Evolutionary conservation across 2,888 invertebrate genomes (phyloP), one percentile per base, ranked within the genome.

Genomic region (Dioctria linearis): DNA sequence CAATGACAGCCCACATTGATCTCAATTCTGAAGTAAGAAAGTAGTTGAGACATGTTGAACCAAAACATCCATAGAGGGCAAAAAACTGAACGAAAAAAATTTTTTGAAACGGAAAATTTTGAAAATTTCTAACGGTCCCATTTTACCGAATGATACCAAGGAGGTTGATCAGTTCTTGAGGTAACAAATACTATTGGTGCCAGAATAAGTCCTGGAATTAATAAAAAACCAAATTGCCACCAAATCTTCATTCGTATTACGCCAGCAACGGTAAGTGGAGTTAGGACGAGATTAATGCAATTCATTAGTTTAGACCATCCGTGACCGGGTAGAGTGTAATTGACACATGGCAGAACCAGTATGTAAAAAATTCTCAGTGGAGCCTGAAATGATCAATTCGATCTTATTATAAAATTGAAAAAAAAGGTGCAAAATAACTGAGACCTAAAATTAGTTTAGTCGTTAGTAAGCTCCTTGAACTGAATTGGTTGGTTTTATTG

Each of bases 301-400:
- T 69, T 69, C 2, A 69, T 6, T 46, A 69, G 51, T 37, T 51
- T 69, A 1, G 69, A 69, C 69, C 69, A 69, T 13, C 69, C 69
- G 49, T 69, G 37, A 37, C 40, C 40, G 5, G 9, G n/a, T 2
- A 63, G 25, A 39, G 2, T 40, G 11, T 63, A 63, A 37, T 63
- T 63, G 8, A 63, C 63, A n/a, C 4, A 25, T 39, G 63, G 63
- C 6, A 63, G 6, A 9, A 5, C 3, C 9, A 63, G 40, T 5
- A 37, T 25, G 2, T 37, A 13, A 13, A 13, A 2, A 59, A 59
- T 4, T 59, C 59, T 4, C 25, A 59, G 13, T 9, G 59, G 59
- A 5, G n/a, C 11, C 59, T 59, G 59, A 3, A 59, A 11, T 4
- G 25, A 25, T 25, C 25, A 25, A 25, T 25, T 25, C 25, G 25